Base-by-base conservation (phyloP, 2,113 vertebrate genomes). In the Bettongia penicillata region DNA sequence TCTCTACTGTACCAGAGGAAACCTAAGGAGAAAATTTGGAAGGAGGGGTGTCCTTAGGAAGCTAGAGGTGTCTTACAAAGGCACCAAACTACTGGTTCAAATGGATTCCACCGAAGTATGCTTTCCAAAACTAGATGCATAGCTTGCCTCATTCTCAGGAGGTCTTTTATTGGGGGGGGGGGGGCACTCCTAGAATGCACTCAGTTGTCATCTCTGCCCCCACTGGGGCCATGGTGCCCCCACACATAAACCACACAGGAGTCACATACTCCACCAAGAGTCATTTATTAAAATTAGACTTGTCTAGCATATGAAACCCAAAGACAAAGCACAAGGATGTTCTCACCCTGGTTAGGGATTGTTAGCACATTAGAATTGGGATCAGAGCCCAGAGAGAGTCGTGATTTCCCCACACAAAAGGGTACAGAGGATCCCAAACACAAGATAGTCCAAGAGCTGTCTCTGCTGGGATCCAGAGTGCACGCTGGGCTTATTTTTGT, bases 241-340 rank as follows among this genome's bases (percentile, higher is more conserved):
- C 51, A 31, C 22, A 10, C 5, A 26, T 16, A 92, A 96, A 48
- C 31, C 55, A 49, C 2, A 0, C 31, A 11, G 61, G 28, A 28
- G 93, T 92, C 51, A 91, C 24, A 91, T 0, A 51, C 28, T 43
- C 50, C 92, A 93, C 94, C 22, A 43, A 93, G 90, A 91, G n/a
- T 1, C 25, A 43, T 89, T 94, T 91, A 53, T 94, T 89, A 16
- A 28, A 0, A 8, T 37, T 7, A 19, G 14, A 3, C 31, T 53
- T 23, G 48, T 77, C 19, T 68, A 23, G 4, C 89, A 91, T 61
- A 55, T 92, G 91, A 92, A 93, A 94, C 91, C 55, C 51, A 3
- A 93, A 95, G 57, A 92, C 47, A 49, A 8, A 24, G 31, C 90
- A 91, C 53, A 51, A 53, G 53, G 61, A 77, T 19, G 37, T 2